Evolutionary conservation across 92 coral and sea anemone species (phyloP), one percentile per base, ranked within the genome.

Genomic region (Pocillopora meandrina): DNA sequence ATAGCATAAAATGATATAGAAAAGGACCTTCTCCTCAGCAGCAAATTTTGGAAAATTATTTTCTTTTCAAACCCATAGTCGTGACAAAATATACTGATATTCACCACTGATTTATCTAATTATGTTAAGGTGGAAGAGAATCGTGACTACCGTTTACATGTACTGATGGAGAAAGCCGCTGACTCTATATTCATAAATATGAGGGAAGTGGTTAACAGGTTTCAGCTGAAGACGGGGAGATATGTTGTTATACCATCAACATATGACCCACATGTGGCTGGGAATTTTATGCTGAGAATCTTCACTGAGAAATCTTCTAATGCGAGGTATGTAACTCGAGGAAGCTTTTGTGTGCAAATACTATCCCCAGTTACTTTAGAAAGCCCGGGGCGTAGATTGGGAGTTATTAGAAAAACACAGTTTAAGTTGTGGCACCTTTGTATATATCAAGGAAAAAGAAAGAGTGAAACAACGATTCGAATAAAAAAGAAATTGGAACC

Each of bases 211-310:
- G 93, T 94, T 81, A 90, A 91, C 72, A 91, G 98, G 31, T 68
- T 92, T 75, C 90, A 90, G 61, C 88, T 96, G 72, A 76, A 89
- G 6, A 71, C 79, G 26, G 98, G 98, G 14, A 95, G 98, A 62
- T 96, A 96, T 67, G 88, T 94, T 17, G 93, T 96, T 31, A 90
- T 96, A 47, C 98, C 98, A 16, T 94, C 98, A 36, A 96, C 98
- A 17, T 96, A 84, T 65, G 98, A 96, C 62, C 93, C 98, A 3
- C 82, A 91, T 68, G 87, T 75, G 62, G 87, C 92, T 10, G 98
- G 98, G 3, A 81, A 75, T 67, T 96, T 92, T 71, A 70, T 96
- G 90, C 11, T 96, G 33, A 91, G 98, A 77, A 92, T 96, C 60
- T 96, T 76, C 86, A 96, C 98, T 0, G 95, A 90, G 83, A 90